These are phyloP conservation scores for Ichneumoninae sp. DNA, from an alignment of 2,888 invertebrate genomes.

Conservation along the genomic window DNA sequence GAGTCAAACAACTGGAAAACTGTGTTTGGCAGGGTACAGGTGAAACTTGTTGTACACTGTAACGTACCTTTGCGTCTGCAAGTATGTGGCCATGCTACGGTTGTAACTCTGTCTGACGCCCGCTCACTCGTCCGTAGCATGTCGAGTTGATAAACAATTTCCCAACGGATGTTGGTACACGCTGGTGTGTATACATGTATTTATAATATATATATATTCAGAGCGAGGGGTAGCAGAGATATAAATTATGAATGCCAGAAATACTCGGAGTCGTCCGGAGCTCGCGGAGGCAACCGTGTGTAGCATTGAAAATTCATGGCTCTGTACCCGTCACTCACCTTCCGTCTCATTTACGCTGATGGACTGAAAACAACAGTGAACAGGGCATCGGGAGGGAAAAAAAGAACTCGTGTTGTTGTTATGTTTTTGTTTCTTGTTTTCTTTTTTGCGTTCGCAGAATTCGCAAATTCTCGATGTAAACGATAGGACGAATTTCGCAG, in stretches of 20 bases:
- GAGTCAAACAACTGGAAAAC: constrained; percentile 16
- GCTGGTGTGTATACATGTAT: not conserved
- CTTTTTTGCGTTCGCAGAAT: constrained; percentile 51
- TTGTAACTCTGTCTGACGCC: constrained; percentile 35
- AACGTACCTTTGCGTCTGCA: not conserved
- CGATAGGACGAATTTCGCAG: constrained; percentile 52
- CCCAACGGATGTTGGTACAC: constrained; percentile 37
- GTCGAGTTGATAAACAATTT: constrained; percentile 66
- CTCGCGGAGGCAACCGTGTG: constrained; percentile 59
- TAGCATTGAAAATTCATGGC: constrained; percentile 67
- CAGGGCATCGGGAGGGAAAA: constrained; percentile 5
- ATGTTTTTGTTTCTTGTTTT: not conserved
- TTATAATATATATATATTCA: not conserved
- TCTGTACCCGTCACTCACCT: constrained; percentile 57
- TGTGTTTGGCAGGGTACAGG: constrained; percentile 1
- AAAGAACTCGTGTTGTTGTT: not conserved
- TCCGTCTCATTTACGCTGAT: constrained; percentile 64
- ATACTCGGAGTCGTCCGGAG: constrained; percentile 57
- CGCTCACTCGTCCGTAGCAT: constrained; percentile 36
- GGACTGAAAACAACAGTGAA: constrained; percentile 58
- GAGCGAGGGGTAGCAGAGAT: constrained; percentile 48
- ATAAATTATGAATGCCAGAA: constrained; percentile 66
- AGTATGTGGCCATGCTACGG: not conserved
- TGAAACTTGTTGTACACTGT: constrained; percentile 28
- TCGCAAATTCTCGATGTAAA: constrained; percentile 40